phyloP scores from a whole-genome alignment of 2,113 vertebrate species.

The Sander lucioperca region DNA sequence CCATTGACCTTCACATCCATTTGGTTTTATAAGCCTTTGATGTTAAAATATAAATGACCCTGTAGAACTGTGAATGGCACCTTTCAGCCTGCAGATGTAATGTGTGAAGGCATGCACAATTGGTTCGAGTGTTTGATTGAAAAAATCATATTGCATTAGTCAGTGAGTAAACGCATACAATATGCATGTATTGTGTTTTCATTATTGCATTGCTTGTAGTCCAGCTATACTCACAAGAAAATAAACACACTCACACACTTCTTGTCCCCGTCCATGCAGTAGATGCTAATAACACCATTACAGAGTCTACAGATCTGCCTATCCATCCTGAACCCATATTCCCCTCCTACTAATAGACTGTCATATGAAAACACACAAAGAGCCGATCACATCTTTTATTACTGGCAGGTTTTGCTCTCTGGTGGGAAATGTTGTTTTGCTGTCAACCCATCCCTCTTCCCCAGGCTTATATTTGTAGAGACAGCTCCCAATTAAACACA shows the following conservation, averaged over 20 bases:
- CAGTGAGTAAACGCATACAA: slow-evolving; percentile 9
- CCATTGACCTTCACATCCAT: slow-evolving; percentile 49
- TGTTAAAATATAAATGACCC: slow-evolving; percentile 45
- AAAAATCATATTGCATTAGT: slow-evolving; percentile 2
- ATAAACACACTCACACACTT: slow-evolving; percentile 13
- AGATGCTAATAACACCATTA: slow-evolving; percentile 67
- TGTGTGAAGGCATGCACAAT: not conserved
- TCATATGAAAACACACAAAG: slow-evolving; percentile 73
- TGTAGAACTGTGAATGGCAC: not conserved
- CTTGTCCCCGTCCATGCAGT: slow-evolving; percentile 6
- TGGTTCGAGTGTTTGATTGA: not conserved
- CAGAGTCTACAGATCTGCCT: slow-evolving; percentile 37
- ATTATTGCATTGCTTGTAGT: slow-evolving; percentile 22
- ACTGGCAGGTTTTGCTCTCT: slow-evolving; percentile 66
- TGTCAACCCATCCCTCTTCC: slow-evolving; percentile 68
- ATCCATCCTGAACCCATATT: slow-evolving; percentile 50
- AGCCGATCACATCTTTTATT: slow-evolving; percentile 71
- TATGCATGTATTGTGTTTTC: slow-evolving; percentile 27
- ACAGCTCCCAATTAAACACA: slow-evolving; percentile 80
- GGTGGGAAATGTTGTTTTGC: slow-evolving; percentile 73
- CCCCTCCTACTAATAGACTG: slow-evolving; percentile 66
- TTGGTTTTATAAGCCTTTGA: slow-evolving; percentile 53
- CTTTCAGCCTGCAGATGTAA: slow-evolving; percentile 5
- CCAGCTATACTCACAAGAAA: not conserved
- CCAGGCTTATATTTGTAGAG: slow-evolving; percentile 63